Evolutionary conservation across 2,888 invertebrate genomes (phyloP).

Genomic region (Gryllus longicercus): DNA sequence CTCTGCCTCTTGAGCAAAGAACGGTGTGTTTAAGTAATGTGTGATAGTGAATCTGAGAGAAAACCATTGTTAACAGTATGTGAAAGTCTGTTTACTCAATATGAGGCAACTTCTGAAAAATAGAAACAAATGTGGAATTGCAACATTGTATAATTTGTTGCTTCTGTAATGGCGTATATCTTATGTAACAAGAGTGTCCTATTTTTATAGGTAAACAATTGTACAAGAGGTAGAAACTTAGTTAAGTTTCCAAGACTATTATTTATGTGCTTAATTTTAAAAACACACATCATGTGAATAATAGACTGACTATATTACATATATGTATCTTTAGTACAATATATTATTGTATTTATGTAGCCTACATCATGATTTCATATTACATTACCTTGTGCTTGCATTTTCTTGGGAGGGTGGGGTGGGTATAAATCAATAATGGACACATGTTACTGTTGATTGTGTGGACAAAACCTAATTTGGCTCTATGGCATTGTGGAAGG

Average conservation of each 20-base stretch:
- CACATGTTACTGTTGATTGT: too few relatives aligned
- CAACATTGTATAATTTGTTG: not conserved
- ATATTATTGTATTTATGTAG: not conserved
- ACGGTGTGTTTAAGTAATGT: not conserved
- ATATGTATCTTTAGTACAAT: not conserved
- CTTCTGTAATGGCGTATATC: not conserved
- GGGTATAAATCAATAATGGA: too few relatives aligned
- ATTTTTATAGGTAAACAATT: slow-evolving; percentile 17
- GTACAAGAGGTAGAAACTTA: not conserved
- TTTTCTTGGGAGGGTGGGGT: not conserved
- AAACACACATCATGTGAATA: slow-evolving; percentile 3
- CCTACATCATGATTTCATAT: not conserved
- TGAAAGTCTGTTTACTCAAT: not conserved
- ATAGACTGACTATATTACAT: slow-evolving; percentile 17
- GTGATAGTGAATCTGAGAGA: not conserved
- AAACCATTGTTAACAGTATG: not conserved
- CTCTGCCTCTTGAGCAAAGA: not conserved
- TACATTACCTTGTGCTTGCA: slow-evolving; percentile 1
- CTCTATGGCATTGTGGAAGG: slow-evolving; percentile 4
- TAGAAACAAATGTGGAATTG: not conserved
- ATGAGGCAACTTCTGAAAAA: not conserved
- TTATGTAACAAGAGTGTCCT: slow-evolving; percentile 17
- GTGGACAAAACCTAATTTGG: not conserved
- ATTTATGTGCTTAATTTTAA: slow-evolving; percentile 11
- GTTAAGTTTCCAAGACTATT: not conserved